phyloP scores from a whole-genome alignment of 2,113 vertebrate genomes.

The Anarrhichthys ocellatus region DNA sequence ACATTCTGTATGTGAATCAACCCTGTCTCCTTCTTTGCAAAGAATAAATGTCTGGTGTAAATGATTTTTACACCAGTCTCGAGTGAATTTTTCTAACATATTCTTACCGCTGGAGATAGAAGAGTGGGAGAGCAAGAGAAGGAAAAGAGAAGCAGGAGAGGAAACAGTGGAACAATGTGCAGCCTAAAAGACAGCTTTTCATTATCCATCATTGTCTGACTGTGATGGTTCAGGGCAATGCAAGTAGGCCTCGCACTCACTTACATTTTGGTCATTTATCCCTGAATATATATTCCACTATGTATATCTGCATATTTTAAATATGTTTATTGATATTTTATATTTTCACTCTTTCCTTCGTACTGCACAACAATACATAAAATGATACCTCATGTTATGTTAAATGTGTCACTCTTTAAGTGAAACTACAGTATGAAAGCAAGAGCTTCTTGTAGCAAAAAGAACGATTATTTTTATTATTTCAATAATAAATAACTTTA shows the following conservation, averaged over 20 bases:
- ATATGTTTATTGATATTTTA: background rate
- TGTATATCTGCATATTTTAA: background rate
- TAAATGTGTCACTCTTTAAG: background rate
- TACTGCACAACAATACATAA: background rate
- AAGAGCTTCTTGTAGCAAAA: too few relatives aligned
- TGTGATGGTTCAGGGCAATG: background rate
- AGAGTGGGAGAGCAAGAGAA: background rate
- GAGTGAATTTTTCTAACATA: too few relatives aligned
- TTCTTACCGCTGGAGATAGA: background rate
- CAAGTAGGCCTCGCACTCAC: background rate
- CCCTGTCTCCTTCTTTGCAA: too few relatives aligned
- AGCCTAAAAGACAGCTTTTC: background rate
- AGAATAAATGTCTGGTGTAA: too few relatives aligned
- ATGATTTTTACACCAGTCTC: too few relatives aligned
- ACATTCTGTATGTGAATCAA: too few relatives aligned
- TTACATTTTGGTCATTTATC: background rate
- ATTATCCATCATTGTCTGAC: conserved; percentile 40
- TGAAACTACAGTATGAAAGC: background rate
- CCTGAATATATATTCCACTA: background rate
- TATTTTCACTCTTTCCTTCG: background rate
- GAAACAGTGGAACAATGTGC: conserved; percentile 12
- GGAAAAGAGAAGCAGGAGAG: background rate
- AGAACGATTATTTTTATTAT: too few relatives aligned
- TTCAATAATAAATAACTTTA: too few relatives aligned
- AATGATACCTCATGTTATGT: background rate